Base-by-base conservation (phyloP, 1,140 invertebrate species). In the Drosophila ficusphila region DNA sequence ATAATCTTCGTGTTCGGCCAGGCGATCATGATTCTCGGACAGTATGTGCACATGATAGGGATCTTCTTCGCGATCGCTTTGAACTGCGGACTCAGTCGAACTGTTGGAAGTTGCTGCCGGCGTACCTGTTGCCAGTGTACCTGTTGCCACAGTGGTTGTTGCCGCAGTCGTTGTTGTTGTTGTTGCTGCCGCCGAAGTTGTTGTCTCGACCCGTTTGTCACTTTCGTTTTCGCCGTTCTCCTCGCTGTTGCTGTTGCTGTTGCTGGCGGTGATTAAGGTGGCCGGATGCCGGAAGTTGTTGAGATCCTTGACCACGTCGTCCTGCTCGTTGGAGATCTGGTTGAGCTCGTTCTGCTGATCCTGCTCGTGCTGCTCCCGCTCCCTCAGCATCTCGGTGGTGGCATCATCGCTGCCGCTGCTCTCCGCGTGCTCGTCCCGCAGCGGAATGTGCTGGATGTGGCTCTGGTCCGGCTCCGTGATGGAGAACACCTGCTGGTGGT, bases 1-100 rank as follows among this genome's bases (percentile, higher is more conserved):
- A 82, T 90, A 90, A 83, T 90, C 89, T 76, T 89, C 89, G 47
- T 90, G 89, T 79, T 90, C 89, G 75, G 89, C 89, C 73, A 90
- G 83, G 73, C 89, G 79, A 79, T 90, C 89, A 82, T 90, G 89
- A 77, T 90, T 89, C 64, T 90, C 89, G 52, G 89, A 89, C 53
- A 90, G 77, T 86, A 90, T 90, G 71, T 90, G 89, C 70, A 78
- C 83, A 83, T 90, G 89, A 77, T 90, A 90, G 44, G 89, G 89
- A 90, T 90, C 89, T 75, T 90, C 89, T 58, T 81, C 70, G 39
- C 73, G 78, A 42, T 88, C 76, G 33, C 18, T 67, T 18, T 34
- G 42, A 14, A 53, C 72, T 8, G 58, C 9, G n/a, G 53, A 12
- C 33, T 76, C 46, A 18, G 60, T 39, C 18, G 47, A 12, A 23